These are phyloP conservation scores for Spheniscus humboldti DNA, from an alignment of 2,797 vertebrate genomes.

Conservation along the genomic window DNA sequence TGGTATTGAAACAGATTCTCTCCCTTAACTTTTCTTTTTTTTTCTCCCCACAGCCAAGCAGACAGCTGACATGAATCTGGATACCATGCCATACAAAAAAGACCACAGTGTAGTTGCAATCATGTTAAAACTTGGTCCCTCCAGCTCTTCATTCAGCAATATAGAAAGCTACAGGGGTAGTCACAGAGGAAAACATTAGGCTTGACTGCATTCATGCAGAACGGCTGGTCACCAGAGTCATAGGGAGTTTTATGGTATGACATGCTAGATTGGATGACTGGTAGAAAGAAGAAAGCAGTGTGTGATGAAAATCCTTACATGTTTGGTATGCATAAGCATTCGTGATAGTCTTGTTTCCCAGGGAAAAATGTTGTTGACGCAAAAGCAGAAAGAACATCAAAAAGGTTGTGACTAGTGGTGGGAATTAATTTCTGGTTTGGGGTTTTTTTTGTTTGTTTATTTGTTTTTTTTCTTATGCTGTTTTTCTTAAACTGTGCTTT, in stretches of 20 bases:
- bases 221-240: background rate
- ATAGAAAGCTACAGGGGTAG: background rate
- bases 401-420: background rate
- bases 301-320: background rate
- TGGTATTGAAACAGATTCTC: background rate
- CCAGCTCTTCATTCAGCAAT: background rate
- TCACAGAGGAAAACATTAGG: background rate
- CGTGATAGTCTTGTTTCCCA: background rate
- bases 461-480: background rate
- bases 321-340: background rate
- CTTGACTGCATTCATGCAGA: background rate
- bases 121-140: background rate
- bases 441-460: background rate
- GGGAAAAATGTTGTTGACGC: background rate
- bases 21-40: background rate
- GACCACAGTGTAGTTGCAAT: background rate
- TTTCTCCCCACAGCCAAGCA: background rate
- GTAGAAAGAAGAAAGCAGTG: background rate
- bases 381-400: background rate
- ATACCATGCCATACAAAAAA: background rate
- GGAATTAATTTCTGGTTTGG: background rate
- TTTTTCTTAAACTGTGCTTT: background rate
- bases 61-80: background rate
- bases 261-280: background rate
- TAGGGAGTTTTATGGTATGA: background rate